Evolutionary conservation across 2,888 invertebrate species (phyloP), one percentile per base, ranked within the genome.

Genomic region (Leptarthrus brevirostris): DNA sequence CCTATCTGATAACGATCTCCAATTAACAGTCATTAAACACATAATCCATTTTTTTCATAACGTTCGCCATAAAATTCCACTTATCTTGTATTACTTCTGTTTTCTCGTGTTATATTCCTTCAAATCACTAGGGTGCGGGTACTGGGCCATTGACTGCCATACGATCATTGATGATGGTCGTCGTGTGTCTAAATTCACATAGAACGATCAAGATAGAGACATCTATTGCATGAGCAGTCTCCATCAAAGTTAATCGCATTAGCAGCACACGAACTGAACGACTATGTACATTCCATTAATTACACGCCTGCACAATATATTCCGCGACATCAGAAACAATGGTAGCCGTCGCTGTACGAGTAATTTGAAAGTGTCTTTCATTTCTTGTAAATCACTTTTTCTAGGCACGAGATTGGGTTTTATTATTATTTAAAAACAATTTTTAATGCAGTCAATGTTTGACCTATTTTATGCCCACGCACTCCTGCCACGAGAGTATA

Each of bases 11-110:
- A 56, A 16, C 24, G 30, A 56, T 56, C 56, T 56, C 56, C 26
- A 56, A 56, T 56, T 56, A 56, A 24, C 56, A 16, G 30, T 16
- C 56, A 56, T 56, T 56, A 56, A 30, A n/a, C 56, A 56, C 56
- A 56, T 56, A 56, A 56, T 56, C 56, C 56, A 30, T 26, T 56
- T 56, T 56, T 56, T 56, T 30, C 30, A 30, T 30, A 30, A 30
- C 8, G 30, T 30, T 30, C 30, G 3, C 56, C 56, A 56, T 56
- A 56, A 56, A 56, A 56, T 56, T 56, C 56, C 56, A 56, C 10
- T 24, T 56, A 56, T 30, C 56, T 24, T 56, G 56, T 30, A 26
- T 10, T 26, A 30, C 56, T 56, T 30, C 56, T 30, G 56, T 56
- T 56, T 54, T 54, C 54, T 24, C 54, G n/a, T 26, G 30, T 26